Percentiles rank a stretch among this genome's conserved stretches.
phyloP scores from a whole-genome alignment of 2,888 invertebrate species.

The Eretmocerus hayati region DNA sequence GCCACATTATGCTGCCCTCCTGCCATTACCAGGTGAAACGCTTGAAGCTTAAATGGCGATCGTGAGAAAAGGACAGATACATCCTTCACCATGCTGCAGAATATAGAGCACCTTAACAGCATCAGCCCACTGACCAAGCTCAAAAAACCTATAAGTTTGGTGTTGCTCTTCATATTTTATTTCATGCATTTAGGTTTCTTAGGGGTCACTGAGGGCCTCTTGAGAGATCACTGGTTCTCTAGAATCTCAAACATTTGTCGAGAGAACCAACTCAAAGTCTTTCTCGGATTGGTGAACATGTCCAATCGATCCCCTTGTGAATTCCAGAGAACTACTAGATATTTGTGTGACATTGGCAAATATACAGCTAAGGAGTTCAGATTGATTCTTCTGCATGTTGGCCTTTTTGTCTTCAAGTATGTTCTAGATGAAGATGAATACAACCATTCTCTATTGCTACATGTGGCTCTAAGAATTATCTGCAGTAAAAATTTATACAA shows the following conservation, averaged over 20 bases:
- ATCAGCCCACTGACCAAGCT: background rate
- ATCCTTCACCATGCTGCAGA: background rate
- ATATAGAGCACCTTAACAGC: background rate
- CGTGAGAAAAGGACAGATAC: background rate
- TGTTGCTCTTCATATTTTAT: background rate
- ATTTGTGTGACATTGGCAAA: background rate
- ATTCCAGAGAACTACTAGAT: slow-evolving; percentile 1
- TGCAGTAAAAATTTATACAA: background rate
- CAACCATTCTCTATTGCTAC: background rate
- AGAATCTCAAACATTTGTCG: background rate
- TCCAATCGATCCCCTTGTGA: background rate
- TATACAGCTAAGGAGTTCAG: slow-evolving; percentile 1
- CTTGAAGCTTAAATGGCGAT: no score
- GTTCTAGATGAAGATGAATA: background rate
- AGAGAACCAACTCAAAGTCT: background rate
- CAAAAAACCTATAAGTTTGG: background rate
- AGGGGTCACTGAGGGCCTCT: background rate
- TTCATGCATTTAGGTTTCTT: background rate
- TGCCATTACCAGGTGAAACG: no score
- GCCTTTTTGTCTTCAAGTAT: background rate
- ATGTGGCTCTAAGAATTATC: background rate
- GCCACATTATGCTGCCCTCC: no score
- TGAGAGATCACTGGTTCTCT: background rate
- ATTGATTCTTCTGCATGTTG: background rate
- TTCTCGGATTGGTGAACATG: no score